Evolutionary conservation across 1,140 invertebrate species (phyloP).

Genomic region (Achatina immaculata): DNA sequence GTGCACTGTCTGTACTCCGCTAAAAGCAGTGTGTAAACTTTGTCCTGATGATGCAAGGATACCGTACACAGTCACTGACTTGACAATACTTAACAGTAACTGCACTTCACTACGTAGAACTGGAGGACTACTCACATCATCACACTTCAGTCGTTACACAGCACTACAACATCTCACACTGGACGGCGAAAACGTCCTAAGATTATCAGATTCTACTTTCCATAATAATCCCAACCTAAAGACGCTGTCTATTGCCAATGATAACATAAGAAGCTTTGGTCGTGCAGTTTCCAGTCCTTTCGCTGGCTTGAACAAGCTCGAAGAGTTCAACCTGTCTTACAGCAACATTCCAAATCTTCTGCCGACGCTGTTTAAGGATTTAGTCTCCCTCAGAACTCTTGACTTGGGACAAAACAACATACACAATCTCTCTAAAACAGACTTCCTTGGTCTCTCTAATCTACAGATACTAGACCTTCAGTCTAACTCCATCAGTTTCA

Average conservation of each 20-base stretch:
- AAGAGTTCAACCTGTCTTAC: conserved; percentile 41
- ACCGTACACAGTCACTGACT: conserved; percentile 32
- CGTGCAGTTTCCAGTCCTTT: conserved; percentile 40
- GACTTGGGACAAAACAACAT: conserved; percentile 48
- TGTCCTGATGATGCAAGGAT: conserved; percentile 31
- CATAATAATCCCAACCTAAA: conserved; percentile 29
- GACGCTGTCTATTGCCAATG: background rate
- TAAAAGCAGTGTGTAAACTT: conserved; percentile 35
- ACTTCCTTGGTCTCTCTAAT: conserved; percentile 50
- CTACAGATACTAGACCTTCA: conserved; percentile 45
- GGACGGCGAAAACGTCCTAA: conserved; percentile 39
- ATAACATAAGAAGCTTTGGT: background rate
- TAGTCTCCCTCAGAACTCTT: conserved; percentile 39
- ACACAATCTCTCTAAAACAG: conserved; percentile 28
- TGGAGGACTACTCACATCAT: conserved; percentile 3
- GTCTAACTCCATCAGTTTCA: conserved; percentile 43
- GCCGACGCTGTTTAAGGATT: conserved; percentile 34
- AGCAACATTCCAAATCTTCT: conserved; percentile 40
- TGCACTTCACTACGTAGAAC: conserved; percentile 16
- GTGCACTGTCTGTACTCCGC: conserved; percentile 23
- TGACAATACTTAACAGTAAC: conserved; percentile 22
- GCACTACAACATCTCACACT: conserved; percentile 46
- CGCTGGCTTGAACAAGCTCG: conserved; percentile 43
- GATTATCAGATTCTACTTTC: conserved; percentile 41
- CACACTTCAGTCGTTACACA: conserved; percentile 7